A percentile compares a stretch with the other conserved stretches of the same genome.
These are phyloP conservation scores for Euphonia xanthogaster DNA, from an alignment of 2,797 vertebrate genomes.

Conservation along the genomic window DNA sequence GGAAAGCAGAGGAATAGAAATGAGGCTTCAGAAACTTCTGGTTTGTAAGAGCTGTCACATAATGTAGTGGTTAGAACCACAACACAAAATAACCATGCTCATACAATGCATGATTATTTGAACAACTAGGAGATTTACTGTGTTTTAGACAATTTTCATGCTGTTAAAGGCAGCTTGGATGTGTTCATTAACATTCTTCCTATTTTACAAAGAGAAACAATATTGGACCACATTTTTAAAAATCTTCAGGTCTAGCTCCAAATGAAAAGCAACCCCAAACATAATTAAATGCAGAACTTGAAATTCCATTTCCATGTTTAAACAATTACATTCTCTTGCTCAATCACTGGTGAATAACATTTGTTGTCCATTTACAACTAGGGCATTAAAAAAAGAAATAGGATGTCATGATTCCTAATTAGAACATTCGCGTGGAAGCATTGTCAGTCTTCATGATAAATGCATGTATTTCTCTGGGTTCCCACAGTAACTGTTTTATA, in stretches of 20 bases:
- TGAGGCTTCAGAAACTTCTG: not conserved
- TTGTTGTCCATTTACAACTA: conserved; percentile 20
- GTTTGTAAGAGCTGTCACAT: not conserved
- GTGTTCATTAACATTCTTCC: not conserved
- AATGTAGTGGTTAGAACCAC: not conserved
- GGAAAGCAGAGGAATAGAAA: not conserved
- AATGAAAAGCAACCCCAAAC: conserved; percentile 21
- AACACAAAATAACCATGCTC: not conserved
- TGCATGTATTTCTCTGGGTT: not conserved
- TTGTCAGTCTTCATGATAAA: not conserved
- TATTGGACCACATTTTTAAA: not conserved
- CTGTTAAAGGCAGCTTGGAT: not conserved
- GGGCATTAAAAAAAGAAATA: conserved; percentile 3
- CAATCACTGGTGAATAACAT: not conserved
- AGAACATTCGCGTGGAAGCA: not conserved
- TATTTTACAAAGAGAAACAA: not conserved
- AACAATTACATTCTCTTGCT: not conserved
- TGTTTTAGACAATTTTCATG: not conserved
- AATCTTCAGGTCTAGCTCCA: conserved; percentile 16
- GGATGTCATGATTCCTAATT: not conserved
- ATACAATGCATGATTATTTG: conserved; percentile 6
- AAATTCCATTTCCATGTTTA: conserved; percentile 20
- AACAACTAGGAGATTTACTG: not conserved
- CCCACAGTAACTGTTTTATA: not conserved
- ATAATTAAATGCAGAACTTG: conserved; percentile 30